phyloP scores from a whole-genome alignment of 1,140 invertebrate species.

The Bicyclus anynana region DNA sequence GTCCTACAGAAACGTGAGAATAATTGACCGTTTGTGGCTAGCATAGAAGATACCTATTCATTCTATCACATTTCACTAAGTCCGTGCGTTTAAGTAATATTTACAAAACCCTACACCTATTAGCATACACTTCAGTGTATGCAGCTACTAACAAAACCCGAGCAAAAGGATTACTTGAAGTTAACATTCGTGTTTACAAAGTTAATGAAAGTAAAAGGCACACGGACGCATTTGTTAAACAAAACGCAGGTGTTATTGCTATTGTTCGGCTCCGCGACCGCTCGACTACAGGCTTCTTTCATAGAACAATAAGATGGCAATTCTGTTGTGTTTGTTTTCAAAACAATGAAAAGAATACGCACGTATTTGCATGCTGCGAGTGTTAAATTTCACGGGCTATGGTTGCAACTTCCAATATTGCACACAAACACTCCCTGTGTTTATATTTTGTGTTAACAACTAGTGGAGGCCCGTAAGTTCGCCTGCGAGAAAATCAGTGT shows the following conservation, averaged over 20 bases:
- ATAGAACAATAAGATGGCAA: conserved; percentile 20
- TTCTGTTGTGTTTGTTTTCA: conserved; percentile 20
- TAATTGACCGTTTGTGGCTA: no score
- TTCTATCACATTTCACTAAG: no score
- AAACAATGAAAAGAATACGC: conserved; percentile 25
- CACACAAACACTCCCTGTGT: no score
- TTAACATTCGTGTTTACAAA: conserved; percentile 4
- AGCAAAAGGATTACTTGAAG: conserved; percentile 11
- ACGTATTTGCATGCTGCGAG: background rate
- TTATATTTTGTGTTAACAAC: no score
- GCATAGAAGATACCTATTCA: no score
- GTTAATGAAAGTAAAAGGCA: conserved; percentile 22
- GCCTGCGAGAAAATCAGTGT: no score
- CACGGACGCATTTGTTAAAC: conserved; percentile 12
- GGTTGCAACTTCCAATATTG: background rate
- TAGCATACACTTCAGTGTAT: no score
- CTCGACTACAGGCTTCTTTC: conserved; percentile 20
- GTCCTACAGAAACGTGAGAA: no score
- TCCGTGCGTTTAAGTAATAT: no score
- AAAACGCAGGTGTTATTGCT: conserved; percentile 16
- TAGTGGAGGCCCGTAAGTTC: no score
- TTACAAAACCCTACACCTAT: no score
- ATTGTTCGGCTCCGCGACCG: conserved; percentile 23
- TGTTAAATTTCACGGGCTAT: background rate
- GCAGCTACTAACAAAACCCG: no score